A percentile compares a stretch with the other conserved stretches of the same genome.
Conservation (phyloP, 2,888 invertebrate species). For the Spodoptera exigua region DNA sequence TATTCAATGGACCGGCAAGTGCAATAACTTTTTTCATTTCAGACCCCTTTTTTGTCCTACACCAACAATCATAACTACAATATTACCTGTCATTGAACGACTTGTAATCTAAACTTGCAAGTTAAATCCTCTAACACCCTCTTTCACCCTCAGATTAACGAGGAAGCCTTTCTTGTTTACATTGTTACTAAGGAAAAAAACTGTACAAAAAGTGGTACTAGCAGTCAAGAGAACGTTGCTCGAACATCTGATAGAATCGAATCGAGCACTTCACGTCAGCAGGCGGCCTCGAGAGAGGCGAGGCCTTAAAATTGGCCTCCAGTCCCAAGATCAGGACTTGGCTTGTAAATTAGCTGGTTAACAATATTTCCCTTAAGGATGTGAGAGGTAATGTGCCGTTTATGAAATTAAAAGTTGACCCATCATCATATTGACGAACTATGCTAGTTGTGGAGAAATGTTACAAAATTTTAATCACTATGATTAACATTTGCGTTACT, state of each 20-base stretch:
- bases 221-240: conserved; percentile 51
- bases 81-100: background rate
- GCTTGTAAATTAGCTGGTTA: conserved; percentile 2
- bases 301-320: conserved; percentile 26
- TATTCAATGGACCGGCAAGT: too few species aligned
- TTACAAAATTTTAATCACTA: too few species aligned
- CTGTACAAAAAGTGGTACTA: conserved; percentile 49
- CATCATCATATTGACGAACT: too few species aligned
- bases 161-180: conserved; percentile 43
- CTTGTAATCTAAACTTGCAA: conserved; percentile 33
- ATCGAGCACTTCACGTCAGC: conserved; percentile 74
- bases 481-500: too few species aligned
- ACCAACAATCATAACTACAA: conserved; percentile 1
- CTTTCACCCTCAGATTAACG: conserved; percentile 25
- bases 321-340: background rate
- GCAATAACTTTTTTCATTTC: too few species aligned
- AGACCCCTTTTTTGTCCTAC: background rate
- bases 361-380: background rate
- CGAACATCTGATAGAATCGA: conserved; percentile 74
- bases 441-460: too few species aligned
- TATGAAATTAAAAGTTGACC: too few species aligned
- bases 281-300: conserved; percentile 55
- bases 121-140: conserved; percentile 20
- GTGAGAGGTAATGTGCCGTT: too few species aligned
- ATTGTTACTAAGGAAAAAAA: conserved; percentile 46